Evolutionary conservation across 2,797 vertebrate genomes (phyloP).

Genomic region (Tadarida brasiliensis): DNA sequence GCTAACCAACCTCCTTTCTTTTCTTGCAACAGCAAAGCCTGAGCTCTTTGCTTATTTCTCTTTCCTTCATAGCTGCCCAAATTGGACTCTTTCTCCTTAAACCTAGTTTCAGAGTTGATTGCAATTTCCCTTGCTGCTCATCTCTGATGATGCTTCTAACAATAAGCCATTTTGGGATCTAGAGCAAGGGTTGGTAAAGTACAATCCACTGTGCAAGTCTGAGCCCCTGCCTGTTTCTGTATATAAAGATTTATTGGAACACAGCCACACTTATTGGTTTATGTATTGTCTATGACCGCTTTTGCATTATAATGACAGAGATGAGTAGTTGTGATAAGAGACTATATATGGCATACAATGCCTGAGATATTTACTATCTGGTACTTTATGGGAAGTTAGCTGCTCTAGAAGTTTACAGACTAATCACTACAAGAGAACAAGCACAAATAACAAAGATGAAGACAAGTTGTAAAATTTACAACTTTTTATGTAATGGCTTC

Average conservation of each 20-base stretch:
- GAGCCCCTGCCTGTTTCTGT: not conserved
- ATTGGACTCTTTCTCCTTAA: not conserved
- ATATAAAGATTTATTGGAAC: constrained; percentile 56
- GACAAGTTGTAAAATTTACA: constrained; percentile 26
- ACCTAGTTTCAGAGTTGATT: not conserved
- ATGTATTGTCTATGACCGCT: not conserved
- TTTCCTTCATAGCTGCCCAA: not conserved
- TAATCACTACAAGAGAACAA: constrained; percentile 21
- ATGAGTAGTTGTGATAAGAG: constrained; percentile 4
- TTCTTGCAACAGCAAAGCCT: not conserved
- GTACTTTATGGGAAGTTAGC: not conserved
- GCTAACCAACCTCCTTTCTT: not conserved
- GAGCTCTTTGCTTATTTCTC: not conserved
- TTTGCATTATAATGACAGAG: not conserved
- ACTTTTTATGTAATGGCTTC: constrained; percentile 46
- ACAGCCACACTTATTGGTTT: not conserved
- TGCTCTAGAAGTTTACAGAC: not conserved
- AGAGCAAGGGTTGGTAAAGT: not conserved
- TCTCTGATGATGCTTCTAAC: not conserved
- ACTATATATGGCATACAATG: not conserved
- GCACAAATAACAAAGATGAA: not conserved
- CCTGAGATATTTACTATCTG: constrained; percentile 55
- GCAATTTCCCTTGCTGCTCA: not conserved
- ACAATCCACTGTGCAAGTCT: not conserved
- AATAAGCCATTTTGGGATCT: not conserved